These are phyloP conservation scores for Caiman crocodilus DNA, from an alignment of 2,797 vertebrate species.

Conservation along the genomic window DNA sequence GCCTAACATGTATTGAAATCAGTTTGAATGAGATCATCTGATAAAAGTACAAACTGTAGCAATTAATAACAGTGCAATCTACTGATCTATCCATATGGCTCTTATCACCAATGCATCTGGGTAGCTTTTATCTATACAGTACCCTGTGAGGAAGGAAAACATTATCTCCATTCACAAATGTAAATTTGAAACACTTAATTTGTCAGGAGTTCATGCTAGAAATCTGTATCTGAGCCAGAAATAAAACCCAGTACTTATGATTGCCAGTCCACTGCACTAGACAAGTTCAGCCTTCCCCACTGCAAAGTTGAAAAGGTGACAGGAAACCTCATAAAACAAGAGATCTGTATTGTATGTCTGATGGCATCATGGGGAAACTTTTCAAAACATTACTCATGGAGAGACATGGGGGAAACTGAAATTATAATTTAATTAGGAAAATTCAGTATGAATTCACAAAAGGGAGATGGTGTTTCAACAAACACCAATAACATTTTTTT, in stretches of 20 bases:
- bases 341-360: not conserved
- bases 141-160: not conserved
- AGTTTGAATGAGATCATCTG: fast-evolving
- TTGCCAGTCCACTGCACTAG: not conserved
- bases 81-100: not conserved
- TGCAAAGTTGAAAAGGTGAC: not conserved
- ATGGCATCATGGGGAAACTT: slow-evolving; percentile 32
- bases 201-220: not conserved
- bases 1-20: not conserved
- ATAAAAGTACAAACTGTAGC: not conserved
- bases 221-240: not conserved
- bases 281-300: not conserved
- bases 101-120: not conserved
- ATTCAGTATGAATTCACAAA: slow-evolving; percentile 60
- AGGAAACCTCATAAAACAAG: slow-evolving; percentile 36
- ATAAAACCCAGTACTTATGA: not conserved
- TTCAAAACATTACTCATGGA: slow-evolving; percentile 16
- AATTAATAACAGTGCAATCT: not conserved
- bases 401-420: slow-evolving; percentile 59
- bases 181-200: not conserved
- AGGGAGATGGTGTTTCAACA: slow-evolving; percentile 41
- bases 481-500: slow-evolving; percentile 42
- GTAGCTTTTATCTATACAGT: not conserved
- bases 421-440: slow-evolving; percentile 65
- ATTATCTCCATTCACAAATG: not conserved